Evolutionary conservation across 1,140 invertebrate genomes (phyloP).

Genomic region (Ceratina australensis): DNA sequence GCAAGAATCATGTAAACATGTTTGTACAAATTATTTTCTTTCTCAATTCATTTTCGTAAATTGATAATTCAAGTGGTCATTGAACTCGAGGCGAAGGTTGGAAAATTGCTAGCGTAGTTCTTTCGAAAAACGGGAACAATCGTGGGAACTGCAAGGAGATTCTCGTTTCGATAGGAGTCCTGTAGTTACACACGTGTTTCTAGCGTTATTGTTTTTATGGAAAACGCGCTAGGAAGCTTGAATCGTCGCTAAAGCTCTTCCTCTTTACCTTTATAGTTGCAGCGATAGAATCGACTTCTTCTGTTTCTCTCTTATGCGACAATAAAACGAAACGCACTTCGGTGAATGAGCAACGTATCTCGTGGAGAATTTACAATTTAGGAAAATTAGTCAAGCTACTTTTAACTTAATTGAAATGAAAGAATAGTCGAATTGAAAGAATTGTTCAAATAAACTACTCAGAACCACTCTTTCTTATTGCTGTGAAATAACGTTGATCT

Average conservation of each 20-base stretch:
- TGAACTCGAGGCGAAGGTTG: background rate
- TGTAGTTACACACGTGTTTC: slow-evolving; percentile 18
- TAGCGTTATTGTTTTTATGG: slow-evolving; percentile 31
- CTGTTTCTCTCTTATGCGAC: background rate
- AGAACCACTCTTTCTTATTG: no score
- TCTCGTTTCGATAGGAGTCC: slow-evolving; percentile 28
- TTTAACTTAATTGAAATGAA: background rate
- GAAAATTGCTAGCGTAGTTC: background rate
- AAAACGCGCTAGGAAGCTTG: background rate
- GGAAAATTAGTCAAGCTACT: background rate
- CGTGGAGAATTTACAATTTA: background rate
- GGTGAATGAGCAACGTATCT: background rate
- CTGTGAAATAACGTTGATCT: no score
- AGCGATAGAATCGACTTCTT: background rate
- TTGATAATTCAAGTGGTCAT: background rate
- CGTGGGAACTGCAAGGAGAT: slow-evolving; percentile 20
- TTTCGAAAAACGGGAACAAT: slow-evolving; percentile 46
- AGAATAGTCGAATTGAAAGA: background rate
- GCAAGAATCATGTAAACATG: no score
- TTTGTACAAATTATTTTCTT: no score
- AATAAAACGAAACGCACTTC: background rate
- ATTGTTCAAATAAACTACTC: background rate
- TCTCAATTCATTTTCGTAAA: background rate
- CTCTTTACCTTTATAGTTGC: slow-evolving; percentile 34
- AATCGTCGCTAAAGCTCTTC: background rate